A percentile compares a stretch with the other conserved stretches of the same genome.
phyloP scores from a whole-genome alignment of 2,113 vertebrate genomes.

The Vanacampus margaritifer region DNA sequence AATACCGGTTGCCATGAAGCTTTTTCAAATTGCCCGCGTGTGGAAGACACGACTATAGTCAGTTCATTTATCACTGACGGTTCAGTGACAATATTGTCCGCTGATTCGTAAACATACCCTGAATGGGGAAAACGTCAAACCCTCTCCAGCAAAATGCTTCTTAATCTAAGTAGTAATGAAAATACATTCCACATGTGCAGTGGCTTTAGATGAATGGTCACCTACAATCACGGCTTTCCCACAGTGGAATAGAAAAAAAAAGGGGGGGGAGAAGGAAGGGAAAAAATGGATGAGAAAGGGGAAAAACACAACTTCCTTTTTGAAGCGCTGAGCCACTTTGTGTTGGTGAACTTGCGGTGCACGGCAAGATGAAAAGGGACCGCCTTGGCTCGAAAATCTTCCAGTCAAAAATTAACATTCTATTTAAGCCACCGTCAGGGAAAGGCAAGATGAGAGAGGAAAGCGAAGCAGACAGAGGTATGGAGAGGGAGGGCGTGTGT shows the following conservation, averaged over 20 bases:
- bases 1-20: too few relatives aligned
- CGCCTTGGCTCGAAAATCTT: conserved; percentile 66
- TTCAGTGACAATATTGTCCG: too few relatives aligned
- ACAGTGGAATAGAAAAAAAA: conserved; percentile 33
- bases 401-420: conserved; percentile 72
- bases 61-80: too few relatives aligned
- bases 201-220: conserved; percentile 38
- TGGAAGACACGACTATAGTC: too few relatives aligned
- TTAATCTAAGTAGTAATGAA: conserved; percentile 15
- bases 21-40: too few relatives aligned
- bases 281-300: conserved; percentile 16
- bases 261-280: conserved; percentile 14
- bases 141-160: conserved; percentile 20
- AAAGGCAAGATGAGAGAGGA: conserved; percentile 56
- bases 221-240: conserved; percentile 29
- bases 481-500: background rate
- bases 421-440: conserved; percentile 66
- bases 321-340: conserved; percentile 59
- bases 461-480: conserved; percentile 1
- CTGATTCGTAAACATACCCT: conserved; percentile 14
- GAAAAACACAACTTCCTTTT: conserved; percentile 49
- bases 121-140: conserved; percentile 20
- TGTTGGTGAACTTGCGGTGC: conserved; percentile 68
- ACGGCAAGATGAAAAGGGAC: conserved; percentile 64
- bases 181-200: conserved; percentile 35